These are phyloP conservation scores for Catharus minimus DNA, from an alignment of 2,113 vertebrate species.

Conservation along the genomic window DNA sequence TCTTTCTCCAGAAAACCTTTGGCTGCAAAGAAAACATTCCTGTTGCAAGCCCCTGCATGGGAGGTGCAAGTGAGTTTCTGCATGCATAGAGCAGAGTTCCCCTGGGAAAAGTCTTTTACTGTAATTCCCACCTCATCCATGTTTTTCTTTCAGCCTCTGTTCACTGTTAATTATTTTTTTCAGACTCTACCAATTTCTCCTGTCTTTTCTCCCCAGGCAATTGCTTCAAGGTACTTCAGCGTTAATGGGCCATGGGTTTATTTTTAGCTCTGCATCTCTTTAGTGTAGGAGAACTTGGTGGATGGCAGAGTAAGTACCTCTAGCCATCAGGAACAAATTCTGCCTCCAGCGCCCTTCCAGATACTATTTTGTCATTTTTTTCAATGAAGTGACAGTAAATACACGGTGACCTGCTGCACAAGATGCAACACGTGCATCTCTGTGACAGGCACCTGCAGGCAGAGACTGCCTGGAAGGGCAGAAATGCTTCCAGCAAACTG, in stretches of 20 bases:
- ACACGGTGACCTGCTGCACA: background rate
- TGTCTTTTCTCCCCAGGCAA: conserved; percentile 12
- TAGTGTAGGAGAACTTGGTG: background rate
- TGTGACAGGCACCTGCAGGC: background rate
- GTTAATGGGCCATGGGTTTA: conserved; percentile 31
- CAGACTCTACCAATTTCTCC: conserved; percentile 9
- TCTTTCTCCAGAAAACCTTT: background rate
- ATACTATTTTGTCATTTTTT: background rate
- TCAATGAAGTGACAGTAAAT: background rate
- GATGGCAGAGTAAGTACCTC: background rate
- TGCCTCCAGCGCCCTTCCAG: background rate
- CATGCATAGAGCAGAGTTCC: background rate
- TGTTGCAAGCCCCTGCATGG: background rate
- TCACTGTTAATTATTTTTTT: conserved; percentile 49
- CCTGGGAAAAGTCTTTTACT: background rate
- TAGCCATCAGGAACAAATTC: background rate
- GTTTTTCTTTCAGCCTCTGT: background rate
- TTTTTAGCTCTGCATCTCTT: conserved; percentile 27
- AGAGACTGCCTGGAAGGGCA: background rate
- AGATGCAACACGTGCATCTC: background rate
- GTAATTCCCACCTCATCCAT: background rate
- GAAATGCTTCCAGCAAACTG: background rate
- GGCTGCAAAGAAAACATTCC: background rate
- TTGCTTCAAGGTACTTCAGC: background rate
- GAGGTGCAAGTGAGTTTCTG: background rate